These are phyloP conservation scores for Heteractis magnifica DNA, from an alignment of 92 coral and sea anemone genomes.

Conservation along the genomic window DNA sequence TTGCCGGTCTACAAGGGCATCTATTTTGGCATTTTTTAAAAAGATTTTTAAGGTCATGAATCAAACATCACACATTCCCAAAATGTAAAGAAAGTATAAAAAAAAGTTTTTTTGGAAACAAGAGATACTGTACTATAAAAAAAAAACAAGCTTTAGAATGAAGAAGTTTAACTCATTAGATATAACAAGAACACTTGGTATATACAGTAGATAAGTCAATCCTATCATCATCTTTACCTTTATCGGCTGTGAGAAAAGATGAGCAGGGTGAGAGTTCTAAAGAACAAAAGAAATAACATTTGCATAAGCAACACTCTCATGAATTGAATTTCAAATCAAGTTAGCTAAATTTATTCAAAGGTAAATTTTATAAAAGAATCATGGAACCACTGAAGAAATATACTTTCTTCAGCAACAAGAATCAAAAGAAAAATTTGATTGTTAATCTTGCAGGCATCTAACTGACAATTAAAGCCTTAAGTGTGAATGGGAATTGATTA, in stretches of 20 bases:
- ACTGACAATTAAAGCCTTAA: neutral
- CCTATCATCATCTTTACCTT: constrained; percentile 10
- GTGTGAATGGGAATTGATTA: neutral
- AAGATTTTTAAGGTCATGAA: too few relatives aligned
- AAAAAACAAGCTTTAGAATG: too few relatives aligned
- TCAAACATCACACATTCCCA: too few relatives aligned
- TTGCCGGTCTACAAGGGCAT: too few relatives aligned
- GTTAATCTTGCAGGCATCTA: neutral
- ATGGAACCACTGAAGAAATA: neutral
- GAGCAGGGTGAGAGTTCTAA: constrained; percentile 28
- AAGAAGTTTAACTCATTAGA: too few relatives aligned
- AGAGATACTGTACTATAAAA: too few relatives aligned
- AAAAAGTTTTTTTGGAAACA: neutral
- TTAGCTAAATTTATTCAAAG: neutral
- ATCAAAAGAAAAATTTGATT: neutral
- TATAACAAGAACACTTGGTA: too few relatives aligned
- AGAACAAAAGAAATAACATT: neutral
- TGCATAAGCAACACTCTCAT: neutral
- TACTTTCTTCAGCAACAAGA: neutral
- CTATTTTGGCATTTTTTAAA: too few relatives aligned
- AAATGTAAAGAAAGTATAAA: too few relatives aligned
- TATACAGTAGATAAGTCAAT: neutral
- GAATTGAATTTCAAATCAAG: neutral
- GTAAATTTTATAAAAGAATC: neutral
- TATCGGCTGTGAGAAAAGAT: constrained; percentile 28